Conservation (phyloP, 2,113 vertebrate species). For the Sinocyclocheilus anshuiensis region DNA sequence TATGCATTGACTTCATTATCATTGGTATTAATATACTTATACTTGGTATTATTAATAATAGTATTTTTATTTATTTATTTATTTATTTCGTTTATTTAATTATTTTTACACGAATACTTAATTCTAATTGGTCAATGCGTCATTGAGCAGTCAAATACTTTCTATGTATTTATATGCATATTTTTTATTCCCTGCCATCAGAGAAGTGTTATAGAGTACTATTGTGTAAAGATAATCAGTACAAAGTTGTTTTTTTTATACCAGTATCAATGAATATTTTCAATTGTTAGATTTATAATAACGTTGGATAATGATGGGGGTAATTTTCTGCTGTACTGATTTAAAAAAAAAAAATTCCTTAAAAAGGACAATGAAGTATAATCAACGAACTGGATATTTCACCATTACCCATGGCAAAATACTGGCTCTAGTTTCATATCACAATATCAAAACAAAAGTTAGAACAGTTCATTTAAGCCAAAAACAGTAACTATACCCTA, state of each 20-base stretch:
- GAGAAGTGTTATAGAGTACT: background rate
- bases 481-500: background rate
- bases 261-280: background rate
- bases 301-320: background rate
- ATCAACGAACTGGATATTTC: background rate
- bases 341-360: background rate
- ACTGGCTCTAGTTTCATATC: background rate
- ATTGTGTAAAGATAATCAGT: background rate
- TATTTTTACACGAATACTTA: background rate
- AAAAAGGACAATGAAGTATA: background rate
- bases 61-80: background rate
- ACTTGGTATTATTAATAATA: too few relatives aligned
- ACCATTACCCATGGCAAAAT: background rate
- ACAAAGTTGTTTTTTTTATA: background rate
- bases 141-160: background rate
- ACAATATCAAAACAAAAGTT: background rate
- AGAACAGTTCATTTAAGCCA: background rate
- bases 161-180: background rate
- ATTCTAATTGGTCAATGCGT: background rate
- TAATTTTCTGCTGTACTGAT: background rate
- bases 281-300: background rate
- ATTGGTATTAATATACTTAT: background rate
- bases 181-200: background rate
- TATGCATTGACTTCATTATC: background rate
- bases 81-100: too few relatives aligned